A percentile compares a stretch with the other conserved stretches of the same genome.
Evolutionary conservation across 2,888 invertebrate species (phyloP).

Genomic region (Drosophila dives): DNA sequence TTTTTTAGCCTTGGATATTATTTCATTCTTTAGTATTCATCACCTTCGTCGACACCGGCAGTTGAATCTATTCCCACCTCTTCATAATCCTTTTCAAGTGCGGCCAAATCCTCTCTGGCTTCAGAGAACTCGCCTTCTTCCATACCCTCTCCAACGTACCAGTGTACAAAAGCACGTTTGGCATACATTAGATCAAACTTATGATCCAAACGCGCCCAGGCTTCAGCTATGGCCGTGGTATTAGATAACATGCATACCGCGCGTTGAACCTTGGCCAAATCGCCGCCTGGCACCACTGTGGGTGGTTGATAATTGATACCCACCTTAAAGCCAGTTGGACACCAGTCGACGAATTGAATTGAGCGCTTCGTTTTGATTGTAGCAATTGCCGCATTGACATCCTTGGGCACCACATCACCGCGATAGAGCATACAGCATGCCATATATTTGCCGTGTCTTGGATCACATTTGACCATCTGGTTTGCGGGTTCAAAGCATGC

Average conservation of each 20-base stretch:
- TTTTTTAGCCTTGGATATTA: not conserved
- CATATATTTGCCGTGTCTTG: conserved; percentile 96
- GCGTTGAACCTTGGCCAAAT: conserved; percentile 95
- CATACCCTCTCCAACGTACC: conserved; percentile 95
- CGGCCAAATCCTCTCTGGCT: conserved; percentile 93
- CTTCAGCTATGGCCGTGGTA: conserved; percentile 98
- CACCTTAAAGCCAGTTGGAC: conserved; percentile 92
- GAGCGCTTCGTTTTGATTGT: conserved; percentile 97
- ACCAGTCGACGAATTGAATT: conserved; percentile 96
- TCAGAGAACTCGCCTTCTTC: conserved; percentile 95
- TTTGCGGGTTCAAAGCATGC: conserved; percentile 98
- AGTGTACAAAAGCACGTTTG: conserved; percentile 97
- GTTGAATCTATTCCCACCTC: conserved; percentile 92
- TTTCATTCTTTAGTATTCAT: conserved; percentile 87
- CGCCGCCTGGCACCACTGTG: conserved; percentile 95
- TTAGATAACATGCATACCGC: conserved; percentile 99
- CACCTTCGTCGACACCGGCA: conserved; percentile 89
- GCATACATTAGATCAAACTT: conserved; percentile 99
- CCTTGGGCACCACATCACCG: conserved; percentile 97
- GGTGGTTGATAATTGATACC: conserved; percentile 96
- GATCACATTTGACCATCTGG: conserved; percentile 97
- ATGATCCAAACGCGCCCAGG: conserved; percentile 97
- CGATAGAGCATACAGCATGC: conserved; percentile 97
- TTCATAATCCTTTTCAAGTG: conserved; percentile 92
- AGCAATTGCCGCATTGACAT: conserved; percentile 96